Evolutionary conservation across 30 jellyfish, hydroid and myxozoan genomes (phyloP).

Genomic region (Turritopsis rubra): DNA sequence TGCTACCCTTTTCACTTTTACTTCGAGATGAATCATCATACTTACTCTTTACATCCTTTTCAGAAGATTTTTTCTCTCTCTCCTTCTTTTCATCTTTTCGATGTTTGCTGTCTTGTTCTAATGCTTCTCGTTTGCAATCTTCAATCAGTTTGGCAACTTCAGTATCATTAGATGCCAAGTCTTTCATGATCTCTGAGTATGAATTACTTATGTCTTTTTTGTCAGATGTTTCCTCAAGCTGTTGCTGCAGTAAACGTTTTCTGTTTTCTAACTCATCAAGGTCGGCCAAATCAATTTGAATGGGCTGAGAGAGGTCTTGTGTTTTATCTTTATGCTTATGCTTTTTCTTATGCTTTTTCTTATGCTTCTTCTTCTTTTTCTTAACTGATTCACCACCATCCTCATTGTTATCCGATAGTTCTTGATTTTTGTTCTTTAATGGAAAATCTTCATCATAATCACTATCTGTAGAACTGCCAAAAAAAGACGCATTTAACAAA

Average conservation of each 20-base stretch:
- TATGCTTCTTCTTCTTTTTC: constrained; percentile 34
- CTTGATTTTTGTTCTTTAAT: background rate
- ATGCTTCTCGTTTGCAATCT: constrained; percentile 38
- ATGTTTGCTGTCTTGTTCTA: constrained; percentile 9
- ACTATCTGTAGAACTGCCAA: background rate
- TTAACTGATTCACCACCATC: background rate
- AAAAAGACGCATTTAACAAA: too few relatives aligned
- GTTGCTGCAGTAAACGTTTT: constrained; percentile 49
- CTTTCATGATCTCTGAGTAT: constrained; percentile 42
- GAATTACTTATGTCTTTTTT: constrained; percentile 1
- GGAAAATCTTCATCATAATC: background rate
- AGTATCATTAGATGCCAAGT: constrained; percentile 34
- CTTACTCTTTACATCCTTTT: constrained; percentile 14
- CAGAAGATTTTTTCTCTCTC: background rate
- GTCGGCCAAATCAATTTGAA: constrained; percentile 57
- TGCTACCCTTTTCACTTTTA: constrained; percentile 29
- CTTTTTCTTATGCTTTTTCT: constrained; percentile 45
- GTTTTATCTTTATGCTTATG: constrained; percentile 25
- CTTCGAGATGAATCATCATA: constrained; percentile 32
- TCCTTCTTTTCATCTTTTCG: constrained; percentile 17
- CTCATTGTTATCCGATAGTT: background rate
- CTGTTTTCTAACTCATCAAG: constrained; percentile 69
- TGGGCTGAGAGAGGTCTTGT: constrained; percentile 19
- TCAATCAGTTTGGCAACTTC: constrained; percentile 37
- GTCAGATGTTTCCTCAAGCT: constrained; percentile 54